A percentile compares a stretch with the other conserved stretches of the same genome.
These are phyloP conservation scores for Ficedula albicollis DNA, from an alignment of 2,797 vertebrate genomes.

Conservation along the genomic window DNA sequence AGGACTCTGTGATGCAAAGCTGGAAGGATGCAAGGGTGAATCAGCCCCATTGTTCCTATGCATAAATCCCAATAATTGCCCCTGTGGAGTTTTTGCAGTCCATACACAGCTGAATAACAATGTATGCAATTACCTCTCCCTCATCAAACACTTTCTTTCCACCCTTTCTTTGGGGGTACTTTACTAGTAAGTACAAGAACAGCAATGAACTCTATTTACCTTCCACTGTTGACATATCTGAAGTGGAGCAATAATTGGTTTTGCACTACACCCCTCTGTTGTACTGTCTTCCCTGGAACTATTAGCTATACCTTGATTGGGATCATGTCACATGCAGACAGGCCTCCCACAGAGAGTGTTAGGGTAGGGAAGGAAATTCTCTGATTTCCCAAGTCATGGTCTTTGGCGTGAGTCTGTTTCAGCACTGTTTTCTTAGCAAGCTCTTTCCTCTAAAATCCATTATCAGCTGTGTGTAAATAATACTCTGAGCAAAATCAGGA, in stretches of 20 bases:
- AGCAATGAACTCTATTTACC: not conserved
- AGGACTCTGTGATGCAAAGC: slow-evolving; percentile 1
- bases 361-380: not conserved
- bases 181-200: not conserved
- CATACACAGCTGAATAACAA: not conserved
- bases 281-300: not conserved
- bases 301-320: not conserved
- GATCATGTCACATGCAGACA: not conserved
- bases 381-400: not conserved
- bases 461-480: not conserved
- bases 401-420: not conserved
- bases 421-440: not conserved
- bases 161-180: not conserved
- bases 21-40: not conserved
- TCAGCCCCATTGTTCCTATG: not conserved
- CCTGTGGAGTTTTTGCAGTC: not conserved
- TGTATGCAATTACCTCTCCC: not conserved
- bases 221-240: not conserved
- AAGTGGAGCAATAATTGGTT: not conserved
- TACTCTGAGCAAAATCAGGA: not conserved
- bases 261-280: not conserved
- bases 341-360: not conserved
- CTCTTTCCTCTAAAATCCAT: not conserved
- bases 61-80: not conserved
- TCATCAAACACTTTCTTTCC: not conserved